A percentile compares a stretch with the other conserved stretches of the same genome.
Conservation (phyloP, 2,797 vertebrate genomes). For the Hipposideros larvatus region DNA sequence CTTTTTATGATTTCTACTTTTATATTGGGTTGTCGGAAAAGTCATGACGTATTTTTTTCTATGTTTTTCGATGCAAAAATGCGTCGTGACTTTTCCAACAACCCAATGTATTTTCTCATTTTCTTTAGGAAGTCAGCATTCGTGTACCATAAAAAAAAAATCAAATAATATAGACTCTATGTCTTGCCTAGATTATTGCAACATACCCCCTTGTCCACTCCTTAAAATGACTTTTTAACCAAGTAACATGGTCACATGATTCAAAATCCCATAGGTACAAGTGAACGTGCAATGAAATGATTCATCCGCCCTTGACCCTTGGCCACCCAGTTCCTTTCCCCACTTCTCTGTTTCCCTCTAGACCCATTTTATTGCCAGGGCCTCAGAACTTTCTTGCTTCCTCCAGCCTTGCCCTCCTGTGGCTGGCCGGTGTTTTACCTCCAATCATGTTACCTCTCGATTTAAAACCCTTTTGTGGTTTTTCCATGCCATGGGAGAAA, state of each 20-base stretch:
- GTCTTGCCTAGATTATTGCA: background rate
- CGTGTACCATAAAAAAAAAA: background rate
- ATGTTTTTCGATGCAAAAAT: no score
- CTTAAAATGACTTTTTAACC: background rate
- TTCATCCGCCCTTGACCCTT: background rate
- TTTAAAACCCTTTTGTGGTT: background rate
- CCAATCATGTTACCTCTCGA: background rate
- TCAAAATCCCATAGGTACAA: background rate
- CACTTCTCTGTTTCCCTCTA: background rate
- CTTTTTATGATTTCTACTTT: background rate
- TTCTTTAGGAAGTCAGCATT: background rate
- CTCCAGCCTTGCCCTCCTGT: background rate
- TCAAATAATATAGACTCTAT: background rate
- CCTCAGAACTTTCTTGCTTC: background rate
- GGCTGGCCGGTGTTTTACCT: background rate
- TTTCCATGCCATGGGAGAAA: background rate
- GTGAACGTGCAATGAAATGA: background rate
- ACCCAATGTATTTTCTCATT: background rate
- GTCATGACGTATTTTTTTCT: no score
- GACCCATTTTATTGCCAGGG: background rate
- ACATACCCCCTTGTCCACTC: background rate
- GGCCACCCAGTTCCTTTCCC: background rate
- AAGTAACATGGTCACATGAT: background rate
- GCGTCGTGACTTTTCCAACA: no score
- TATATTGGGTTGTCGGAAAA: background rate